Evolutionary conservation across 2,113 vertebrate genomes (phyloP), one percentile per base, ranked within the genome.

Genomic region (Archilochus colubris): DNA sequence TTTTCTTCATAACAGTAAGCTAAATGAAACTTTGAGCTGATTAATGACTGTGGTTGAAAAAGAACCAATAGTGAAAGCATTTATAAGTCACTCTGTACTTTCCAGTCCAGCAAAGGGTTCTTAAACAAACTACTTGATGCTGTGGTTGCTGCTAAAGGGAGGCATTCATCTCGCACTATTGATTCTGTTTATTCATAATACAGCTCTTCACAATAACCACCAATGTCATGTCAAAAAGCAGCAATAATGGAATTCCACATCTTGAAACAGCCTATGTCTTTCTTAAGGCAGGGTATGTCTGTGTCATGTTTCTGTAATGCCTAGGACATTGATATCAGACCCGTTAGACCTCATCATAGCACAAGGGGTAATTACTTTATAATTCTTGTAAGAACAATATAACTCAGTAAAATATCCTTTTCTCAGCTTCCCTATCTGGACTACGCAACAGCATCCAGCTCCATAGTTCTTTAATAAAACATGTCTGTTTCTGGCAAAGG

Each of bases 171-270:
- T 83, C 57, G 25, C 46, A 12, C 59, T 95, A 63, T 64, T 90
- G 82, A 95, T 61, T 93, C 46, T 31, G 30, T 83, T 93, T 90
- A 68, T 81, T 94, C 68, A 44, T 86, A 53, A 44, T 86, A 53
- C 14, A 67, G 33, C 22, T 83, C 59, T 88, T 91, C 53, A 61
- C 53, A 68, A 58, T 31, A 86, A 74, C 36, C 40, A 75, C 59
- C 78, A 16, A 80, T 30, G 25, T 72, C 57, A 50, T 21, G 53
- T 72, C 82, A 88, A 90, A 90, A 95, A 93, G 19, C 75, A 43
- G 25, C 33, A 77, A 38, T 67, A 80, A 89, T 20, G 25, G 24
- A 77, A 70, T 94, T 88, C 72, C 59, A 59, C 24, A 54, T 59
- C 63, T 70, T 86, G 63, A 86, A 74, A 92, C 3, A 55, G 23